Conservation (phyloP, 2,113 vertebrate species). For the Phyllostomus hastatus region DNA sequence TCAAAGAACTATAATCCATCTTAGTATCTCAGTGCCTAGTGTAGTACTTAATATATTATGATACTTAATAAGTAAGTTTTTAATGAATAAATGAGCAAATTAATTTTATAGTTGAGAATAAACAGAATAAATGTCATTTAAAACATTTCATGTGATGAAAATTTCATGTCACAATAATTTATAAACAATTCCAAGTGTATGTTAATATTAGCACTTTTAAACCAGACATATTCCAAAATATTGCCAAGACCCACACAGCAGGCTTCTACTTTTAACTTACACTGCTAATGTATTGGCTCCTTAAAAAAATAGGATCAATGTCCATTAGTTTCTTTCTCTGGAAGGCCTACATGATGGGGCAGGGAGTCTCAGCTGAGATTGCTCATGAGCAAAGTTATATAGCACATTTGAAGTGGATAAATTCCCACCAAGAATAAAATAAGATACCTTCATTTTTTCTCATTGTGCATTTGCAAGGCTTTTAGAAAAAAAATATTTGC, state of each 20-base stretch:
- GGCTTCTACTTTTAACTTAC: conserved; percentile 47
- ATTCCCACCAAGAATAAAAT: conserved; percentile 56
- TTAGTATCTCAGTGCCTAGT: not conserved
- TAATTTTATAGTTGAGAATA: conserved; percentile 1
- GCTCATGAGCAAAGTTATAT: not conserved
- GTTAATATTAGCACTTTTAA: conserved; percentile 27
- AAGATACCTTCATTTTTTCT: conserved; percentile 51
- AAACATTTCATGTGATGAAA: not conserved
- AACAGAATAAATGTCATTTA: not conserved
- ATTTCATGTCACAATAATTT: conserved; percentile 11
- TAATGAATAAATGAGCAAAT: conserved; percentile 18
- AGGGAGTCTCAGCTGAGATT: conserved; percentile 33
- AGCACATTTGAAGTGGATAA: conserved; percentile 49
- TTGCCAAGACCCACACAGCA: not conserved
- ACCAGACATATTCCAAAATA: not conserved
- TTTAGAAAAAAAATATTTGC: conserved; percentile 48
- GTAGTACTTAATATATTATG: not conserved
- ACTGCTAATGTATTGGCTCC: conserved; percentile 33
- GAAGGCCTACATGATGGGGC: conserved; percentile 15
- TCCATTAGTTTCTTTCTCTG: conserved; percentile 37
- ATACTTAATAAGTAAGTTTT: not conserved
- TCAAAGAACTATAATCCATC: not conserved
- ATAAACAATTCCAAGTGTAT: not conserved
- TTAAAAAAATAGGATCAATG: conserved; percentile 53
- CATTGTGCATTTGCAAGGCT: conserved; percentile 27